phyloP scores from a whole-genome alignment of 2,113 vertebrate genomes.

The Aplodontia rufa region DNA sequence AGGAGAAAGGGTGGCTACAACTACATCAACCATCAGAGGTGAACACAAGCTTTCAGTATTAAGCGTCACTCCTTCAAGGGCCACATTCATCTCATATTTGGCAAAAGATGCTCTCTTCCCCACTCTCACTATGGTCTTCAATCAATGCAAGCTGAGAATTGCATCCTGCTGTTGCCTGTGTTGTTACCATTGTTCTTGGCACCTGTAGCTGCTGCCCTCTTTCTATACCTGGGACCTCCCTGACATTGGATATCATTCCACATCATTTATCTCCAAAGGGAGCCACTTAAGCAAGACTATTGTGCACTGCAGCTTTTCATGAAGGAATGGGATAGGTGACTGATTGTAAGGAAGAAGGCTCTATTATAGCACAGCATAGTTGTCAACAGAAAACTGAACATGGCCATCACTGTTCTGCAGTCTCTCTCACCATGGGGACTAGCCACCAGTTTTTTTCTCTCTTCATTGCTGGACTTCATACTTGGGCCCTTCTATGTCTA shows the following conservation, averaged over 20 bases:
- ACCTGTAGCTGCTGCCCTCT: not conserved
- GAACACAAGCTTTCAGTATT: not conserved
- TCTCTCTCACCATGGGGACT: not conserved
- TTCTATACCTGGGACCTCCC: not conserved
- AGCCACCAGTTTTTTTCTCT: not conserved
- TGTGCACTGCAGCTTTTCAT: not conserved
- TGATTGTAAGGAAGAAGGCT: not conserved
- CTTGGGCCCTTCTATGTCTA: not conserved
- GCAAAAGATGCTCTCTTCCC: not conserved
- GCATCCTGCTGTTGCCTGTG: not conserved
- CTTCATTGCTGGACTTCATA: not conserved
- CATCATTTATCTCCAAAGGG: not conserved
- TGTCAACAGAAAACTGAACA: not conserved
- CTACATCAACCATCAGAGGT: not conserved
- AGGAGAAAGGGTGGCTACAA: not conserved
- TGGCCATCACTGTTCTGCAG: not conserved
- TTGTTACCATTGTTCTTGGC: not conserved
- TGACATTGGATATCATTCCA: not conserved
- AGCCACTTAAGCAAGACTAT: not conserved
- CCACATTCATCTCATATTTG: not conserved
- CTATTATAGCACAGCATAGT: rapidly evolving
- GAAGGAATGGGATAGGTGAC: not conserved
- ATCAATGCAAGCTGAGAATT: not conserved
- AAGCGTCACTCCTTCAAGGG: not conserved
- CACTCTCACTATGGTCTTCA: not conserved